phyloP scores from a whole-genome alignment of 2,888 invertebrate genomes.

The Eulithis prunata region DNA sequence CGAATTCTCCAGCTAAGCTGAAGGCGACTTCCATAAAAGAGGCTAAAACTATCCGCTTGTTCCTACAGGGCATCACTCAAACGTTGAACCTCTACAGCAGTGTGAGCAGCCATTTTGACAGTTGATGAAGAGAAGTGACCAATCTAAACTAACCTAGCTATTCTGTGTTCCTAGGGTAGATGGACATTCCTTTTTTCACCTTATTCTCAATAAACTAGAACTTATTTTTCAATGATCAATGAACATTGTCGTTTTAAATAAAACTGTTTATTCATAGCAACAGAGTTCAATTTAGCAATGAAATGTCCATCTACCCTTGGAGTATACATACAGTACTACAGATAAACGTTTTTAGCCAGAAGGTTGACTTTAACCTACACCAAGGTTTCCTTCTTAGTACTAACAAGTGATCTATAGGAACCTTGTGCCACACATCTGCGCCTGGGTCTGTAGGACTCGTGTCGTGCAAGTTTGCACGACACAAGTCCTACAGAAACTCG shows the following conservation, averaged over 20 bases:
- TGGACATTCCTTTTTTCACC: background rate
- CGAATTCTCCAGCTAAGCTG: background rate
- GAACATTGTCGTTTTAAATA: background rate
- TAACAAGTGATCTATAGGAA: no score
- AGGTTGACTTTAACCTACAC: background rate
- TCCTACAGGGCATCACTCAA: slow-evolving; percentile 27
- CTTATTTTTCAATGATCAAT: background rate
- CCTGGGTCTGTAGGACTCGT: no score
- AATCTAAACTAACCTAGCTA: slow-evolving; percentile 18
- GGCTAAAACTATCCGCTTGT: slow-evolving; percentile 17
- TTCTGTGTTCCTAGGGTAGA: slow-evolving; percentile 7
- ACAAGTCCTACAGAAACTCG: no score
- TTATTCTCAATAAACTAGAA: background rate
- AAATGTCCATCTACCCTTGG: background rate
- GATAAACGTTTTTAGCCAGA: slow-evolving; percentile 18
- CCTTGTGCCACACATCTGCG: no score
- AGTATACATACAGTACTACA: slow-evolving; percentile 12
- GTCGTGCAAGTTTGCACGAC: no score
- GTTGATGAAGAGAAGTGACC: slow-evolving; percentile 26
- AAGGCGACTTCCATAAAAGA: background rate
- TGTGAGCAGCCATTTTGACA: slow-evolving; percentile 31
- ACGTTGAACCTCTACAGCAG: slow-evolving; percentile 25
- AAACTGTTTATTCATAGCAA: background rate
- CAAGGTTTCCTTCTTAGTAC: background rate
- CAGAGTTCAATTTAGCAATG: background rate